Conservation (phyloP, 2,113 vertebrate species). For the Anseranas semipalmata region DNA sequence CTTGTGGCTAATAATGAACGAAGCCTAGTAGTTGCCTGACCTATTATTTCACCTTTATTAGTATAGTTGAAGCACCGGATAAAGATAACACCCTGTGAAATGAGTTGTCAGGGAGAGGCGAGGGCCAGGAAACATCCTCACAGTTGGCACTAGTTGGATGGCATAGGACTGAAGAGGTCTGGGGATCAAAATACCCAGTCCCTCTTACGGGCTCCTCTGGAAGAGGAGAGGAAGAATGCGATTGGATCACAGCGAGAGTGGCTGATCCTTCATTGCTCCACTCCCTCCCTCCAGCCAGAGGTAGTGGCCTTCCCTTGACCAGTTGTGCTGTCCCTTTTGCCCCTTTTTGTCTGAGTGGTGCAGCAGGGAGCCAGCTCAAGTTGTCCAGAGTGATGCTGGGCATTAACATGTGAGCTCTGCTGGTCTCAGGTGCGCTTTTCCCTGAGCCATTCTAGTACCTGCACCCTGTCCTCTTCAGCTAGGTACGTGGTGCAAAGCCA, state of each 20-base stretch:
- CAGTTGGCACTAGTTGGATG: not conserved
- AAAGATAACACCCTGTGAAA: not conserved
- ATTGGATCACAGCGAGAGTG: not conserved
- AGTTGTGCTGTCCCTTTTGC: not conserved
- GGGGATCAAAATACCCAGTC: not conserved
- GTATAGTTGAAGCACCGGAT: not conserved
- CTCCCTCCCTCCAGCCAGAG: not conserved
- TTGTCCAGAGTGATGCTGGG: not conserved
- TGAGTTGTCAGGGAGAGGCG: not conserved
- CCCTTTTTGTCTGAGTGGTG: accelerated
- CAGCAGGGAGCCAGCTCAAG: not conserved
- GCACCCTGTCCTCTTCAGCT: not conserved
- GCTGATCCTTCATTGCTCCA: not conserved
- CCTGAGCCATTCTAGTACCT: not conserved
- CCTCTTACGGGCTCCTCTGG: not conserved
- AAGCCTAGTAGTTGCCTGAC: not conserved
- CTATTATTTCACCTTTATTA: not conserved
- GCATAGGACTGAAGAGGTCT: not conserved
- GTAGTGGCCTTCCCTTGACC: not conserved
- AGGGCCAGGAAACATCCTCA: not conserved
- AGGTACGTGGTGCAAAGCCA: not conserved
- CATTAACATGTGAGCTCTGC: not conserved
- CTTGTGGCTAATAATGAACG: not conserved
- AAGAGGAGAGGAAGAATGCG: not conserved
- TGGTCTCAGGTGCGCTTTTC: not conserved